These are phyloP conservation scores for Chrysomela aeneicollis DNA, from an alignment of 2,888 invertebrate genomes.

Conservation along the genomic window DNA sequence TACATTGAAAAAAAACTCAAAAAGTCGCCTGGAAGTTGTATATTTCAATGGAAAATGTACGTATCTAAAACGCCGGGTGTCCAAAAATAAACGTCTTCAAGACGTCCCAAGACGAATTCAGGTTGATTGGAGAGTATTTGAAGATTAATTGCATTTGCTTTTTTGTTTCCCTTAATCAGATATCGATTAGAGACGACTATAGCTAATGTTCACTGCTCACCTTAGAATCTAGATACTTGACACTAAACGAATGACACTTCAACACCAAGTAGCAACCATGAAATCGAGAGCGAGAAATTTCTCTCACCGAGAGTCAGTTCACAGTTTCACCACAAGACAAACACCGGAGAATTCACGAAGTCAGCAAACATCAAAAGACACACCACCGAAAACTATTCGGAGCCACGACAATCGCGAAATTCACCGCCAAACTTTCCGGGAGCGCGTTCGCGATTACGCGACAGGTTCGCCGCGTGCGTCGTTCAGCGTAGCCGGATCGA, in stretches of 20 bases:
- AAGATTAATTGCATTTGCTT: too few relatives aligned
- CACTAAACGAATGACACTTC: background rate
- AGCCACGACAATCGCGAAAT: background rate
- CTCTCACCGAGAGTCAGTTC: background rate
- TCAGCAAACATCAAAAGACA: background rate
- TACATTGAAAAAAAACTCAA: too few relatives aligned
- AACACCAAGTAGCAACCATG: background rate
- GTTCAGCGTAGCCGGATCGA: conserved; percentile 20
- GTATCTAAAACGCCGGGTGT: too few relatives aligned
- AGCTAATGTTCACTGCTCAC: background rate
- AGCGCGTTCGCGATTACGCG: background rate
- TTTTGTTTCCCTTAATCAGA: too few relatives aligned
- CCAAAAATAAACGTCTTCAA: too few relatives aligned
- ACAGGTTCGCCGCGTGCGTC: conserved; percentile 39
- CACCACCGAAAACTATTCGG: background rate
- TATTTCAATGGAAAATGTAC: too few relatives aligned
- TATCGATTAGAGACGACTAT: too few relatives aligned
- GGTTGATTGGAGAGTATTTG: too few relatives aligned
- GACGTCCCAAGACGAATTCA: too few relatives aligned
- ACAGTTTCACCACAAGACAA: background rate
- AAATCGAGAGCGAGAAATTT: too few relatives aligned
- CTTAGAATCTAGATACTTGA: background rate
- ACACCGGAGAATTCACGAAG: background rate
- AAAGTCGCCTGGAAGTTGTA: too few relatives aligned
- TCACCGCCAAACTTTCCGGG: background rate